phyloP scores from a whole-genome alignment of 1,140 invertebrate genomes.

The Pinna nobilis region DNA sequence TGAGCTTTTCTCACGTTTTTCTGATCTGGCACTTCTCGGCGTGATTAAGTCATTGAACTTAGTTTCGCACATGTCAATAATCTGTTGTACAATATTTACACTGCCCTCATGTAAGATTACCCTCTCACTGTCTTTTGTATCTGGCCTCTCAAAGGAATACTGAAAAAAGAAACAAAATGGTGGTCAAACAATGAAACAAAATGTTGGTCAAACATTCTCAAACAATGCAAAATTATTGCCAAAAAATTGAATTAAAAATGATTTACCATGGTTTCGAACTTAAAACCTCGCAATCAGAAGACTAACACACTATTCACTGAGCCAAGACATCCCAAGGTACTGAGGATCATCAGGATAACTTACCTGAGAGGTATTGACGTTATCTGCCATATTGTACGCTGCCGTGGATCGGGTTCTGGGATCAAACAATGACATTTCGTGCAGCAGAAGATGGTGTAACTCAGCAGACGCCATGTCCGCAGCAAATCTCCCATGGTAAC shows the following conservation, averaged over 20 bases:
- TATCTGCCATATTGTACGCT: constrained; percentile 50
- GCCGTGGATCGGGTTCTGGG: constrained; percentile 60
- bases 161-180: constrained; percentile 24
- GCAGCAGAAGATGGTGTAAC: constrained; percentile 67
- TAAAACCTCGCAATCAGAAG: no score
- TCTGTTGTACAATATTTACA: constrained; percentile 65
- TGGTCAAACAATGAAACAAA: neutral
- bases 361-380: constrained; percentile 47
- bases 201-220: neutral
- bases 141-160: constrained; percentile 61
- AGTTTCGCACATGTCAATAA: constrained; percentile 66
- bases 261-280: no score
- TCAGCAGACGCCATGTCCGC: constrained; percentile 67
- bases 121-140: constrained; percentile 56
- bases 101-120: constrained; percentile 63
- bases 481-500: constrained; percentile 70
- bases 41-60: constrained; percentile 59
- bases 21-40: constrained; percentile 12
- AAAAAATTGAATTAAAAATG: no score
- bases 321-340: no score
- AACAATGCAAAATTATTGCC: no score
- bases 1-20: neutral
- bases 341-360: neutral
- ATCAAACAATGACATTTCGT: constrained; percentile 68
- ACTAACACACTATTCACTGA: no score